phyloP scores from a whole-genome alignment of 1,140 invertebrate species.

The Plutomurus gul region DNA sequence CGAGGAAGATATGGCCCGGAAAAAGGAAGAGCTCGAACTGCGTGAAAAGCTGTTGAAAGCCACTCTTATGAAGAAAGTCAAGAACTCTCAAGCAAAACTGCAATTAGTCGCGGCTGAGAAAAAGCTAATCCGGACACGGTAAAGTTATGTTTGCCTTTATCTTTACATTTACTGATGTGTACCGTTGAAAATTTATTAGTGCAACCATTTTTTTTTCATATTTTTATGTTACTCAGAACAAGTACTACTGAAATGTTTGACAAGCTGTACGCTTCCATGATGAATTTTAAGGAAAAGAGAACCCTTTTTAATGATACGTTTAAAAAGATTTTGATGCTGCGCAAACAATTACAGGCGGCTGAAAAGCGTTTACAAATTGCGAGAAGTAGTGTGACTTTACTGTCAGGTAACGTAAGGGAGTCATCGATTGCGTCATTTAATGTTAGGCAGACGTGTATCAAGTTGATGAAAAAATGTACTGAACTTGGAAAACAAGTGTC shows the following conservation, averaged over 20 bases:
- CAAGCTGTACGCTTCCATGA: neutral
- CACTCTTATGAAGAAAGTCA: neutral
- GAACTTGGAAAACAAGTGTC: neutral
- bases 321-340: neutral
- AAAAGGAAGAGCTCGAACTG: neutral
- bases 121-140: neutral
- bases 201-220: too few species aligned
- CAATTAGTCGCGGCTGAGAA: neutral
- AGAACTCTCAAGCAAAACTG: neutral
- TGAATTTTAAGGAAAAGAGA: neutral
- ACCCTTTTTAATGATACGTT: neutral
- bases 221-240: neutral
- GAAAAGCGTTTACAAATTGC: neutral
- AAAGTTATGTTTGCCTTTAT: too few species aligned
- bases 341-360: neutral
- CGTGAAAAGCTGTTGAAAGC: neutral
- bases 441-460: neutral
- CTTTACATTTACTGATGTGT: too few species aligned
- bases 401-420: neutral
- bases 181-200: too few species aligned
- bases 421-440: neutral
- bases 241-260: neutral
- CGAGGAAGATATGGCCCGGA: neutral
- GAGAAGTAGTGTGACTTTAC: neutral
- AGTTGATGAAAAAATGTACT: neutral